Evolutionary conservation across 2,797 vertebrate species (phyloP), one percentile per base, ranked within the genome.

Genomic region (Emys orbicularis): DNA sequence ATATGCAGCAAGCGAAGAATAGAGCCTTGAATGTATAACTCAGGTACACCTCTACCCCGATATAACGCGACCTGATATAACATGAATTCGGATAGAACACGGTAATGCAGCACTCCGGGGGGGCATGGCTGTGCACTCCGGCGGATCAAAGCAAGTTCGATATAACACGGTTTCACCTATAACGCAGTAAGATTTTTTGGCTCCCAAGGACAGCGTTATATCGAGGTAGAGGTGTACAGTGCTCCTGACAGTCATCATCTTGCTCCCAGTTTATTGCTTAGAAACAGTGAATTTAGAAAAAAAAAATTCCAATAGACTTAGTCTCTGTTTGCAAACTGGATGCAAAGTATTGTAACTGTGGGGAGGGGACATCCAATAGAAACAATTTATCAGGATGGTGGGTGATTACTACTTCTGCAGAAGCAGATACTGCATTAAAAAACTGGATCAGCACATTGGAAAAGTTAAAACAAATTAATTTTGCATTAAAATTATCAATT

Each of bases 391-490:
- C 81, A 88, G 81, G 29, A 44, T 52, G 79, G 37, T 4, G 21
- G 10, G 10, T 1, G 1, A 79, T 65, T 87, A 68, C 82, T 49
- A 59, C 61, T 94, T 87, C 83, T 86, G 53, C 79, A 94, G 79
- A 94, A 94, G 94, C 53, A 27, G 50, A 61, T 16, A 27, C 27
- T 34, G 83, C 6, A 56, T 19, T 34, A 19, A 83, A 88, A 88
- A 89, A 37, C 56, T 93, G 57, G 44, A 91, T 93, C 10, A 93
- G 89, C 79, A 91, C 5, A 1, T 94, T 95, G 3, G 5, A 94
- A 95, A 96, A 76, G 86, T 80, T 85, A 90, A 89, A 96, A 86
- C 86, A 96, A 97, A 97, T 90, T 83, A 88, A 96, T 96, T 97
- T 90, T 92, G 74, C 84, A 93, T 95, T 92, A 91, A 95, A 97